Base-by-base conservation (phyloP, 30 jellyfish, hydroid and myxozoan species). In the Rhopilema esculentum region DNA sequence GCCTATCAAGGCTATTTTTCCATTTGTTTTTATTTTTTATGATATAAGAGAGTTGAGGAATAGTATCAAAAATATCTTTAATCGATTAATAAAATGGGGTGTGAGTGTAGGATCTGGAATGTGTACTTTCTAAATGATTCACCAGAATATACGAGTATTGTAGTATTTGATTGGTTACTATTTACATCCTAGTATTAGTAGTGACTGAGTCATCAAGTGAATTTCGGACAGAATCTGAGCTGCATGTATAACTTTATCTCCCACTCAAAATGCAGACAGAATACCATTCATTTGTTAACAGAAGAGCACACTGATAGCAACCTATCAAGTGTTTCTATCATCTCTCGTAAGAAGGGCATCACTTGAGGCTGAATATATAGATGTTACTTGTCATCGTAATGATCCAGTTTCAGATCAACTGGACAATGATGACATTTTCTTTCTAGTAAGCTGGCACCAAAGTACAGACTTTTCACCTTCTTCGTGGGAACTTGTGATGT, bases 291-390 rank as follows among this genome's bases (percentile, higher is more conserved):
- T 78, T 78, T 61, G 31, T 1, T 16, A 69, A 26, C 66, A 64
- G 73, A 65, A 18, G 81, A 74, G 49, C 81, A 63, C 74, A 40
- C 18, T 33, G 33, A 80, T n/a, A 80, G 82, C 40, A 79, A 79
- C 32, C 70, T 29, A 80, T 66, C 89, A 80, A 80, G 89, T 80
- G 82, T 51, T 31, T 80, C 89, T 64, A 1, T 80, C 89, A 80
- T 51, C 72, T 72, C 65, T 12, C 51, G 30, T 65, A 27, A 66
- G 73, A 66, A 66, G 66, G 74, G 82, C 71, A 30, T 65, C 33
- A n/a, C 72, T 65, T 40, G 68, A 28, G 63, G 81, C 61, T 29
- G 82, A 72, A 80, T 67, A 33, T 66, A 79, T 23, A 80, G 33
- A 80, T 80, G 25, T 78, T 27, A 22, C 88, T 27, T 78, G 75